These are phyloP conservation scores for Rallus crepitans DNA, from an alignment of 2,797 vertebrate species.

Conservation along the genomic window DNA sequence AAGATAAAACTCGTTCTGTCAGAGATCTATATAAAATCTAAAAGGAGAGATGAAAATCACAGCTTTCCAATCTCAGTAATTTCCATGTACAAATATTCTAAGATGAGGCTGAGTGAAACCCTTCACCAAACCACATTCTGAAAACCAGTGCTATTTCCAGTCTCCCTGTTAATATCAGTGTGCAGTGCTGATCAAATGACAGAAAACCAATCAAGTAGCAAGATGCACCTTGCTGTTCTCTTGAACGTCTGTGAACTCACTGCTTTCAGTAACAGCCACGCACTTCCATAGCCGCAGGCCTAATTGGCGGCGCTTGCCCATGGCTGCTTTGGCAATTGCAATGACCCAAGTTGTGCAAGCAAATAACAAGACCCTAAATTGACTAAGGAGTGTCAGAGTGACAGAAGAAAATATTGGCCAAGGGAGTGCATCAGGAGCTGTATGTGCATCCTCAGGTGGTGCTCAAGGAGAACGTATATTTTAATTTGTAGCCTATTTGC, in stretches of 20 bases:
- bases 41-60: not conserved
- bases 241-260: not conserved
- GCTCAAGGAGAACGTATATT: slow-evolving; percentile 35
- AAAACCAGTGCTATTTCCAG: not conserved
- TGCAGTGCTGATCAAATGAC: not conserved
- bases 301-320: not conserved
- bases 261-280: not conserved
- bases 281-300: not conserved
- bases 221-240: not conserved
- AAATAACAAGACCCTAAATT: not conserved
- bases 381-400: not conserved
- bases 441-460: slow-evolving; percentile 35
- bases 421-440: not conserved
- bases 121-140: not conserved
- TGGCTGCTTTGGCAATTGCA: not conserved
- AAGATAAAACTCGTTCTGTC: not conserved
- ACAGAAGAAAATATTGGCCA: not conserved
- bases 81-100: not conserved
- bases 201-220: not conserved
- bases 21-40: not conserved
- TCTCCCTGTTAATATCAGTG: not conserved
- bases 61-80: not conserved
- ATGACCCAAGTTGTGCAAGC: not conserved
- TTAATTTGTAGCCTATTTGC: slow-evolving; percentile 71
- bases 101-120: not conserved